Evolutionary conservation across 2,797 vertebrate species (phyloP).

Genomic region (Lateolabrax maculatus): DNA sequence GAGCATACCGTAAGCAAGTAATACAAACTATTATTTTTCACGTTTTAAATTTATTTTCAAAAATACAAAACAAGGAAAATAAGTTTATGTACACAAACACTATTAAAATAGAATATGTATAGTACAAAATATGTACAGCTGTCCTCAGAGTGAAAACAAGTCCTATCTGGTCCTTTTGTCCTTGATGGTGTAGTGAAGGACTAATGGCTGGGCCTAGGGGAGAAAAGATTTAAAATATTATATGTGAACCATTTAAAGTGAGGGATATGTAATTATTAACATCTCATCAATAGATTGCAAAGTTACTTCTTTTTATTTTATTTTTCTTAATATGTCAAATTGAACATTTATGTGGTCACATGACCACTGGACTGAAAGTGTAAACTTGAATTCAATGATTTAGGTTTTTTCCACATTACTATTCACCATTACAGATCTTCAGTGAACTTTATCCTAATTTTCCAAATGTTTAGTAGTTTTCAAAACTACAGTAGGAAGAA

Average conservation of each 20-base stretch:
- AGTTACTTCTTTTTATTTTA: background rate
- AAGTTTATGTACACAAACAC: slow-evolving; percentile 89
- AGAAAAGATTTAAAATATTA: slow-evolving; percentile 4
- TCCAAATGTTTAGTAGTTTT: background rate
- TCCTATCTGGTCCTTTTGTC: slow-evolving; percentile 91
- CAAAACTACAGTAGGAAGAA: slow-evolving; percentile 12
- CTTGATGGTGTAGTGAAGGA: slow-evolving; percentile 96
- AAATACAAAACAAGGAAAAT: slow-evolving; percentile 90
- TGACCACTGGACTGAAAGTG: accelerated
- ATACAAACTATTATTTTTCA: slow-evolving; percentile 35
- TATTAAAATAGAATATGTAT: slow-evolving; percentile 91
- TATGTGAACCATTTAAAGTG: background rate
- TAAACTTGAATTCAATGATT: background rate
- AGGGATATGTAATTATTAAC: no score
- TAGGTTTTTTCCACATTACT: background rate
- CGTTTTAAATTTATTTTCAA: slow-evolving; percentile 87
- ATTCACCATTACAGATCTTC: background rate
- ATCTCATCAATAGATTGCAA: background rate
- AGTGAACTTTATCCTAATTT: background rate
- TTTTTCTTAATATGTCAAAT: background rate
- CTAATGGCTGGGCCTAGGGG: slow-evolving; percentile 91
- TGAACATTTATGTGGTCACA: background rate
- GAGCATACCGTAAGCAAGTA: background rate
- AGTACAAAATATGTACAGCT: slow-evolving; percentile 88
- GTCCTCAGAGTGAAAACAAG: slow-evolving; percentile 46